Base-by-base conservation (phyloP, 2,888 invertebrate genomes). In the Azorinus chamasolen region DNA sequence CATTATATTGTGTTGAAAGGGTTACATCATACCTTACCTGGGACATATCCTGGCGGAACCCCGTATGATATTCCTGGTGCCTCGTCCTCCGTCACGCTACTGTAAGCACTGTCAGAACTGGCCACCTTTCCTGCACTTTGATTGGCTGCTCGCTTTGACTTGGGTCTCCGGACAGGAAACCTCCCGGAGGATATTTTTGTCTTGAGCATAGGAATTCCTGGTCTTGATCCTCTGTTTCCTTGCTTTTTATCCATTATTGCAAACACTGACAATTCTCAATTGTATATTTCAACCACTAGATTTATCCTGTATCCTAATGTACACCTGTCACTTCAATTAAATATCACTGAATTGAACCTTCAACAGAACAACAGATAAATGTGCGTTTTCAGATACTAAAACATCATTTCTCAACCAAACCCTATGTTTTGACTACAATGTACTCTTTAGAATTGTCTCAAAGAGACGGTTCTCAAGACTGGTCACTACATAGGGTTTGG, bases 181-280 rank as follows among this genome's bases (percentile, higher is more conserved):
- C 57, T 39, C 20, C 71, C 71, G 1, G 58, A 57, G 16, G 63
- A 63, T 41, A 32, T 37, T 5, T 54, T 58, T 46, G 71, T 71
- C 55, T 71, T 71, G 10, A 71, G 50, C 71, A 71, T 71, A 6
- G 71, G 71, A 25, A 71, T 71, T 18, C 71, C 64, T 20, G 51
- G 24, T 32, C 45, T 64, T 14, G 57, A 48, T 58, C 58, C 58
- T 46, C 55, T 50, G 14, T 14, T 51, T 4, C 20, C 46, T 12
- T 22, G 14, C 16, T 50, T 50, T 22, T 20, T 50, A 12, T 50
- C 50, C 50, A 50, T 50, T 50, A 20, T 50, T 20, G 22, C 12
- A 50, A 50, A 41, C 14, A 41, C n/a, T n/a, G n/a, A n/a, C n/a
- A n/a, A n/a, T n/a, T n/a, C n/a, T n/a, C n/a, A n/a, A n/a, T n/a